Evolutionary conservation across 2,113 vertebrate genomes (phyloP), one percentile per base, ranked within the genome.

Genomic region (Petroica traversi): DNA sequence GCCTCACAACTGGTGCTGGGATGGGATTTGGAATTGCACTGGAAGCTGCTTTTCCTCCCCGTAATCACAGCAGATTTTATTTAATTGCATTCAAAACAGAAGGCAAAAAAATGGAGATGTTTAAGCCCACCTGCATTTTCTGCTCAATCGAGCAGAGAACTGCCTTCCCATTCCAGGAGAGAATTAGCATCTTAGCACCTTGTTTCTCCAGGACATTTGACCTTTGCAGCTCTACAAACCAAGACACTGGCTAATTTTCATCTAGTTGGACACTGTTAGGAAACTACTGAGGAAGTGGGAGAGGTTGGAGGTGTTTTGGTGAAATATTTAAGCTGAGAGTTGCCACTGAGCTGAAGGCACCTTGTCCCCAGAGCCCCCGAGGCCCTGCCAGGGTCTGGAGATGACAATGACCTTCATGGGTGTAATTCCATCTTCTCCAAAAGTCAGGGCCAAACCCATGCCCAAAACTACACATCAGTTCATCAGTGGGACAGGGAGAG

Each of bases 171-270:
- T 45, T 69, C 51, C 78, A 80, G 64, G 51, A 34, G 67, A 73
- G 87, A 94, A 96, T 95, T 88, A 85, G 40, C 85, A 96, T 92
- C 90, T 95, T 67, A 83, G 63, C 78, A 94, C 88, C 92, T 92
- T 95, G 69, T 91, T 81, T 33, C 80, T 88, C 48, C 48, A 34
- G 68, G 81, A 92, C 92, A 85, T 79, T 89, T 92, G 90, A 95
- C 92, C 92, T 94, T 46, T 93, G 90, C 7, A 71, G 88, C 79
- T 69, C 74, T 40, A 34, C 52, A 74, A 64, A 94, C 46, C 36
- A 61, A 68, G 85, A 24, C 79, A 45, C 22, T 93, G 75, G 88
- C 95, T 96, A 86, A 92, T 96, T 88, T 97, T 97, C 92, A 95
- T 91, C 94, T 86, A 84, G 75, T 2, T 90, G 88, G 91, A 75